Base-by-base conservation (phyloP, 2,888 invertebrate species). In the Abrostola tripartita region DNA sequence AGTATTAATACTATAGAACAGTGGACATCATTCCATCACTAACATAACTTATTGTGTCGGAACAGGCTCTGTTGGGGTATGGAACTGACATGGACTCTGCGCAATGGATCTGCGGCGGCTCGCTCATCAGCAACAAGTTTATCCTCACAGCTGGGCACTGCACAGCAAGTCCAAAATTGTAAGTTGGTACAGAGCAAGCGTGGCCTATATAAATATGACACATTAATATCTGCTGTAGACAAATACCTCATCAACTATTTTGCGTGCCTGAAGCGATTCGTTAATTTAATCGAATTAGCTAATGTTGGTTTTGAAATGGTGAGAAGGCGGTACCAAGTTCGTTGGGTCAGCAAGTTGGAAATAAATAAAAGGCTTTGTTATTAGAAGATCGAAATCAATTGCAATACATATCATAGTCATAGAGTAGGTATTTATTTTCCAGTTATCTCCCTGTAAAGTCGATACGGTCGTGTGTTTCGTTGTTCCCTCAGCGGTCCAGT, bases 121-220 rank as follows among this genome's bases (percentile, higher is more conserved):
- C 44, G 10, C 44, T 47, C 44, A 47, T 47, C 44, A 47, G 44
- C 24, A 14, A 47, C 44, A 47, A 47, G 24, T 47, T 47, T 14
- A 47, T 47, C 9, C 44, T 47, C 44, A 47, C 44, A 14, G 44
- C 44, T 14, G 44, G 44, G 9, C 44, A 44, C 44, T 44, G 44
- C 44, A 8, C 14, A 14, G 44, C 44, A 44, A 14, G 14, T 44
- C 44, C 44, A 14, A 44, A 14, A 44, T 8, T 44, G 44, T 44
- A 44, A 44, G 44, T 4, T 6, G 4, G 14, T 44, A 44, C 4
- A 24, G 24, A 24, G 24, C 4, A 24, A 4, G 24, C 24, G 24
- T 24, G 24, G 24, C 24, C 24, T 24, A n/a, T n/a, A n/a, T n/a
- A 24, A 24, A 24, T 24, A 24, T 24, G 24, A 24, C 1, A 24